phyloP scores from a whole-genome alignment of 1,140 invertebrate species.

The Drosophila funebris region DNA sequence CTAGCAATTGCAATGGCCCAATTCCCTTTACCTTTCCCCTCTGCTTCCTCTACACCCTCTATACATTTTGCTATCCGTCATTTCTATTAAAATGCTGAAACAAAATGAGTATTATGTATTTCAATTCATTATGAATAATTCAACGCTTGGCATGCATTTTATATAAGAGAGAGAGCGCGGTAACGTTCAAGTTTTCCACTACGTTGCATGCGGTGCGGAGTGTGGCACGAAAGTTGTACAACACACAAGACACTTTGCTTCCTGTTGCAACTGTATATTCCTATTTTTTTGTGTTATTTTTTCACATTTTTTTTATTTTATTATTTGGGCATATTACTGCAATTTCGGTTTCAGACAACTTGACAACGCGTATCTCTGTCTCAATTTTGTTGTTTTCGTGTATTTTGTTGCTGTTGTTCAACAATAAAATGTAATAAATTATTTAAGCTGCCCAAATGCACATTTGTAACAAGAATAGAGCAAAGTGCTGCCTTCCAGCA shows the following conservation, averaged over 20 bases:
- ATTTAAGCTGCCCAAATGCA: slow-evolving; percentile 70
- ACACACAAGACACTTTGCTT: slow-evolving; percentile 45
- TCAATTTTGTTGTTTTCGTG: slow-evolving; percentile 35
- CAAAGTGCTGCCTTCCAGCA: neutral
- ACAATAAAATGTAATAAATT: slow-evolving; percentile 78
- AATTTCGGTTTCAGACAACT: slow-evolving; percentile 40
- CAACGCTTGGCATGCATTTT: slow-evolving; percentile 66
- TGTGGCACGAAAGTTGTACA: neutral
- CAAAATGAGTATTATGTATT: slow-evolving; percentile 80
- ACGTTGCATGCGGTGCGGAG: neutral
- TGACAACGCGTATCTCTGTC: slow-evolving; percentile 60
- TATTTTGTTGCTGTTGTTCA: slow-evolving; percentile 43
- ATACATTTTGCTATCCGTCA: neutral
- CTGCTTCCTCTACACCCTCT: too few relatives aligned
- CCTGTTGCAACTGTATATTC: slow-evolving; percentile 27
- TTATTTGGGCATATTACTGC: slow-evolving; percentile 26
- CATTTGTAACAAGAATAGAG: slow-evolving; percentile 35
- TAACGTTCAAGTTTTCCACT: slow-evolving; percentile 23
- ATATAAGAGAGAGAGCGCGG: slow-evolving; percentile 59
- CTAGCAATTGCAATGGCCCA: slow-evolving; percentile 19
- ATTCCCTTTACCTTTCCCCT: slow-evolving; percentile 22
- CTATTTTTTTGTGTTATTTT: neutral
- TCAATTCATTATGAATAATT: slow-evolving; percentile 77
- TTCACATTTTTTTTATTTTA: too few relatives aligned
- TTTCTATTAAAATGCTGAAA: slow-evolving; percentile 57